Conservation (phyloP, 2,797 vertebrate species). For the Propithecus perrieri region DNA sequence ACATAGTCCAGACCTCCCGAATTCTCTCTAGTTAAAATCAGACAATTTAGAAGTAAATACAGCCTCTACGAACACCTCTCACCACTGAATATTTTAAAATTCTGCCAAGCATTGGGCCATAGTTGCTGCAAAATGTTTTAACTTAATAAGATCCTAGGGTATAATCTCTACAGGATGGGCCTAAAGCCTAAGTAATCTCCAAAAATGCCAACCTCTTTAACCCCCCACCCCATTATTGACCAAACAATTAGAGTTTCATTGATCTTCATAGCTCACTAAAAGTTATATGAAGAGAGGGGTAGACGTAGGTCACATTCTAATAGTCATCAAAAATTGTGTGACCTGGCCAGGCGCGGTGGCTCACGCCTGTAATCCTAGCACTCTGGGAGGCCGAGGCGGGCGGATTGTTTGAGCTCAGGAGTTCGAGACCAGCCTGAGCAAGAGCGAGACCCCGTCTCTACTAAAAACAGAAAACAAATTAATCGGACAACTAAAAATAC, state of each 20-base stretch:
- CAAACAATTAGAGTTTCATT: not conserved
- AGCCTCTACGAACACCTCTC: not conserved
- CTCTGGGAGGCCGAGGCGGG: too few species aligned
- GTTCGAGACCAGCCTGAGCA: too few species aligned
- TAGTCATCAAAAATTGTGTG: not conserved
- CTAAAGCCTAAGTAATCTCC: not conserved
- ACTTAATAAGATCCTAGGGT: not conserved
- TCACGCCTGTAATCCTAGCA: too few species aligned
- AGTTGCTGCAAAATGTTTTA: not conserved
- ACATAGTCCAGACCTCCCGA: not conserved
- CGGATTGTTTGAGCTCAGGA: too few species aligned
- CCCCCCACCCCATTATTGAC: not conserved
- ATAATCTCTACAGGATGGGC: not conserved
- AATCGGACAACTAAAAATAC: too few species aligned
- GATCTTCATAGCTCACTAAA: not conserved
- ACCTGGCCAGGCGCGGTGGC: not conserved
- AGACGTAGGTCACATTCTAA: not conserved
- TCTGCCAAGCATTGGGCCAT: not conserved
- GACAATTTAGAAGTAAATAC: not conserved
- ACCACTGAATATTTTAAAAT: not conserved
- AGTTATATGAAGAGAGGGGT: not conserved
- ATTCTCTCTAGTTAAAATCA: not conserved
- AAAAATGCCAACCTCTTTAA: not conserved
- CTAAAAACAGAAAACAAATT: too few species aligned
- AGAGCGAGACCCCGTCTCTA: too few species aligned